These are phyloP conservation scores for Alectoris magna DNA, from an alignment of 2,797 vertebrate genomes.

Conservation along the genomic window DNA sequence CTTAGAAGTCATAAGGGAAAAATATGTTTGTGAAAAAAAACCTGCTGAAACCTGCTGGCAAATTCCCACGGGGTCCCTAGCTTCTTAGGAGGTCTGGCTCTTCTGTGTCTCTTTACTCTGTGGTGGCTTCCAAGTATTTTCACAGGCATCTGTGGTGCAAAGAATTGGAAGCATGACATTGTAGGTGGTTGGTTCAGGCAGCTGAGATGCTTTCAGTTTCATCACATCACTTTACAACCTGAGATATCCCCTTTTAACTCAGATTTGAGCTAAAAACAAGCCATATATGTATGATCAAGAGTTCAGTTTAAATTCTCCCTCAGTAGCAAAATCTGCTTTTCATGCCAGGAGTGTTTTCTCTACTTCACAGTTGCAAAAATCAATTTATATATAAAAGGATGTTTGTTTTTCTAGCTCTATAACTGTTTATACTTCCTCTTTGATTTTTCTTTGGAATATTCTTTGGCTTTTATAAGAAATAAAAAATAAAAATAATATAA, in stretches of 20 bases:
- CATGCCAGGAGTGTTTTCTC: not conserved
- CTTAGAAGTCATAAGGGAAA: not conserved
- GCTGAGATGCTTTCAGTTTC: not conserved
- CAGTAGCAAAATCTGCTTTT: not conserved
- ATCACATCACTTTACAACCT: not conserved
- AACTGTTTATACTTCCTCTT: not conserved
- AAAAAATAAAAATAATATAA: not conserved
- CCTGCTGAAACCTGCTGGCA: not conserved
- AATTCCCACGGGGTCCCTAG: rapidly evolving
- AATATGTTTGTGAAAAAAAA: not conserved
- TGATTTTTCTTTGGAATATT: not conserved
- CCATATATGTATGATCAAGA: not conserved
- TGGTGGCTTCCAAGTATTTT: not conserved
- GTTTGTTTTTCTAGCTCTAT: not conserved
- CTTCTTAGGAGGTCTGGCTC: not conserved
- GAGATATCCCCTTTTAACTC: not conserved
- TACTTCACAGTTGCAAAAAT: not conserved
- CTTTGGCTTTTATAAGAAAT: not conserved
- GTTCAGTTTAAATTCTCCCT: not conserved
- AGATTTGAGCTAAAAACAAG: not conserved
- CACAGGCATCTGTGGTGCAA: not conserved
- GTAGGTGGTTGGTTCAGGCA: not conserved
- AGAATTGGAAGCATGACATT: not conserved
- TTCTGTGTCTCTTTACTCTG: not conserved
- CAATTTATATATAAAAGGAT: not conserved